A percentile compares a stretch with the other conserved stretches of the same genome.
phyloP scores from a whole-genome alignment of 1,140 invertebrate genomes.

The Cydia splendana region DNA sequence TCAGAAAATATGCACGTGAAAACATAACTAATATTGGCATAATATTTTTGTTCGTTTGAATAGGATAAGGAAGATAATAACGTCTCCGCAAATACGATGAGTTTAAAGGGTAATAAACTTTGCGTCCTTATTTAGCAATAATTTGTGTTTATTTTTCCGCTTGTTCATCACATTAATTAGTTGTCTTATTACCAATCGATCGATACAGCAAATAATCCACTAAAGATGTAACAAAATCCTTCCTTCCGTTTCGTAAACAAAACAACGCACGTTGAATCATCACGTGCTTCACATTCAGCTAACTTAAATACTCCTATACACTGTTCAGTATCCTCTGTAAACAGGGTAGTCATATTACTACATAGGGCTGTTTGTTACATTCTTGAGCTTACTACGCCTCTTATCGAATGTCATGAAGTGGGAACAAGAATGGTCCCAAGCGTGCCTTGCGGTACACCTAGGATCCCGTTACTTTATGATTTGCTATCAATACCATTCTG shows the following conservation, averaged over 20 bases:
- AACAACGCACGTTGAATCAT: conserved; percentile 4
- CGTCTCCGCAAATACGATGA: too few relatives aligned
- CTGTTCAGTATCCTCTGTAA: conserved; percentile 1
- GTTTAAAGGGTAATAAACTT: too few relatives aligned
- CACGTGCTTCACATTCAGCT: conserved; percentile 20
- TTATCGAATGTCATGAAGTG: conserved; percentile 17
- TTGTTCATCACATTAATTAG: not conserved
- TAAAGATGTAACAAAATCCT: conserved; percentile 22
- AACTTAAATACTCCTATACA: not conserved
- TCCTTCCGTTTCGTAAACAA: conserved; percentile 23
- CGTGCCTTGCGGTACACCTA: conserved; percentile 26
- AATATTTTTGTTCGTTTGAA: too few relatives aligned
- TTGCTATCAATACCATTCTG: not conserved
- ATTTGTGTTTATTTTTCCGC: too few relatives aligned
- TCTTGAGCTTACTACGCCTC: not conserved
- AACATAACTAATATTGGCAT: too few relatives aligned
- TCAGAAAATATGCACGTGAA: too few relatives aligned
- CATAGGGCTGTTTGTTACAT: not conserved
- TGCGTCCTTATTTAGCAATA: too few relatives aligned
- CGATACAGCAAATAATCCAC: not conserved
- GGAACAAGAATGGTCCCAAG: conserved; percentile 24
- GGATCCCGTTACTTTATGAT: not conserved
- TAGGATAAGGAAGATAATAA: too few relatives aligned
- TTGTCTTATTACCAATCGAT: not conserved
- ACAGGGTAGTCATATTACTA: not conserved